phyloP scores from a whole-genome alignment of 2,797 vertebrate genomes.

The Thunnus albacares region DNA sequence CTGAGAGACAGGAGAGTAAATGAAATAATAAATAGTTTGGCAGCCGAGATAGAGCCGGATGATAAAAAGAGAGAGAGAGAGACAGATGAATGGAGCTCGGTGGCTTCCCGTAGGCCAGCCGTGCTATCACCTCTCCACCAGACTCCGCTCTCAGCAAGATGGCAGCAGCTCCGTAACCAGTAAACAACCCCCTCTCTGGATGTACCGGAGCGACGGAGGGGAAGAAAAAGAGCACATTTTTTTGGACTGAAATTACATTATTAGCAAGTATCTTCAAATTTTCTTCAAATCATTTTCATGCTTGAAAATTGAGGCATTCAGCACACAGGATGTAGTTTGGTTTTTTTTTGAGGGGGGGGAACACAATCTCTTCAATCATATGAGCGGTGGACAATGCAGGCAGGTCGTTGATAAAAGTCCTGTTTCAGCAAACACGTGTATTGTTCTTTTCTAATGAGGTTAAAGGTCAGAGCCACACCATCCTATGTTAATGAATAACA shows the following conservation, averaged over 20 bases:
- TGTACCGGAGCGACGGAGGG: not conserved
- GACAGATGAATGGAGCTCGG: slow-evolving; percentile 64
- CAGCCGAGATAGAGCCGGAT: slow-evolving; percentile 57
- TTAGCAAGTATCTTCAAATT: slow-evolving; percentile 1
- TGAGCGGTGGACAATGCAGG: not conserved
- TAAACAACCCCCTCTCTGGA: slow-evolving; percentile 50
- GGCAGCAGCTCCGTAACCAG: slow-evolving; percentile 53
- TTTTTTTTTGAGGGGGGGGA: too few species aligned
- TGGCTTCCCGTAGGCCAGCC: slow-evolving; percentile 65
- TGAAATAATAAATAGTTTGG: slow-evolving; percentile 60
- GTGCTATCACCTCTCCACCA: slow-evolving; percentile 70
- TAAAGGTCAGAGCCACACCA: slow-evolving; percentile 19
- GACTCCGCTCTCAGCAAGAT: slow-evolving; percentile 73
- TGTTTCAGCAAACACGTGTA: not conserved
- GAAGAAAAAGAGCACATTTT: not conserved
- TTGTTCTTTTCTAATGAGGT: slow-evolving; percentile 18
- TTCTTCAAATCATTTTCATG: not conserved
- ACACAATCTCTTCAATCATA: not conserved
- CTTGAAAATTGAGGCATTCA: not conserved
- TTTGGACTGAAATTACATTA: slow-evolving; percentile 30
- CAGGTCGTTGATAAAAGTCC: not conserved
- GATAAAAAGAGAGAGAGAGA: slow-evolving; percentile 47
- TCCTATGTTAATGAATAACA: not conserved
- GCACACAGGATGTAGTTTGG: too few species aligned
- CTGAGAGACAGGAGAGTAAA: slow-evolving; percentile 37